A percentile compares a stretch with the other conserved stretches of the same genome.
Evolutionary conservation across 2,113 vertebrate genomes (phyloP).

Genomic region (Gyps fulvus): DNA sequence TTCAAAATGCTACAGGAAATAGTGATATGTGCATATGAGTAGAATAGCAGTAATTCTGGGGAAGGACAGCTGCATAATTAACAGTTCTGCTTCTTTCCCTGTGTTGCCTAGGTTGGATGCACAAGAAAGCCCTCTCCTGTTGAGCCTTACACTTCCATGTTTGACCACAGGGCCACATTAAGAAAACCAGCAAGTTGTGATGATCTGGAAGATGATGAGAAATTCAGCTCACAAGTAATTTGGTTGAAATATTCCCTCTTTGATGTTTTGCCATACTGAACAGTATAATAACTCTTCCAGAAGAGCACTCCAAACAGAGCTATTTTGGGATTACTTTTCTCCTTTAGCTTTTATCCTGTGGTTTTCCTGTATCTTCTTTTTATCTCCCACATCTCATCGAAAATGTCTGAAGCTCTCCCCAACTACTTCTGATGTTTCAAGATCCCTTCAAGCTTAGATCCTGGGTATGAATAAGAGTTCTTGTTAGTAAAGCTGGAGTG

Average conservation of each 20-base stretch:
- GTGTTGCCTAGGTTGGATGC: not conserved
- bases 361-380: constrained; percentile 54
- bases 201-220: constrained; percentile 66
- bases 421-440: constrained; percentile 37
- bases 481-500: not conserved
- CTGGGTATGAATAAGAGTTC: constrained; percentile 6
- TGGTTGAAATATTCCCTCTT: constrained; percentile 22
- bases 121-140: not conserved
- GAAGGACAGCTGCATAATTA: not conserved
- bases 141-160: not conserved
- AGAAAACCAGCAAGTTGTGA: constrained; percentile 28
- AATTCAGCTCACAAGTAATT: constrained; percentile 24
- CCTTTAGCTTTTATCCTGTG: constrained; percentile 49
- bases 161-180: constrained; percentile 26
- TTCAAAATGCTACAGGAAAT: not conserved
- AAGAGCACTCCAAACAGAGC: constrained; percentile 27
- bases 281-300: constrained; percentile 10
- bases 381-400: constrained; percentile 37
- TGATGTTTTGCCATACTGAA: constrained; percentile 50
- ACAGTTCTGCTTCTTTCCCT: not conserved
- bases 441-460: constrained; percentile 48
- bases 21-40: rapidly evolving
- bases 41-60: not conserved
- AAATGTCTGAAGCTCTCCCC: constrained; percentile 23
- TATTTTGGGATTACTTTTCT: constrained; percentile 55